phyloP scores from a whole-genome alignment of 2,888 invertebrate genomes.

The Melanophora roralis region DNA sequence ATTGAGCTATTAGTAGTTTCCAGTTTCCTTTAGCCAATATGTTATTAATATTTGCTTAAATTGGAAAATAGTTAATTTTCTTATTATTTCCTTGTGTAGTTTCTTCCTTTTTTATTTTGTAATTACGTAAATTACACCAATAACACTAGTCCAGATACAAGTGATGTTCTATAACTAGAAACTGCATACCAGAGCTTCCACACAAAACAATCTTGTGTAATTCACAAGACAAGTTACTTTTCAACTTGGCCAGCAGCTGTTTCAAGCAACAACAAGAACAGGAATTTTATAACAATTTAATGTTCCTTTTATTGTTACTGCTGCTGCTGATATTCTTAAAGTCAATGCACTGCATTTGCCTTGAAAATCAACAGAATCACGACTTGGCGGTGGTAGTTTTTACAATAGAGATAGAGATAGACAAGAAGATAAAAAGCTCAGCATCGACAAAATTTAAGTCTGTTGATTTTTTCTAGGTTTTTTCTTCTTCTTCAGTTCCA shows the following conservation, averaged over 20 bases:
- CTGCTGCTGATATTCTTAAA: constrained; percentile 45
- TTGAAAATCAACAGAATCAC: constrained; percentile 64
- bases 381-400: constrained; percentile 53
- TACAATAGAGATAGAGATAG: constrained; percentile 42
- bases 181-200: constrained; percentile 46
- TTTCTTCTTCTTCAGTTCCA: not conserved
- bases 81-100: constrained; percentile 1
- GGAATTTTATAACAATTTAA: constrained; percentile 52
- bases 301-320: constrained; percentile 9
- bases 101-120: constrained; percentile 23
- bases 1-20: not conserved
- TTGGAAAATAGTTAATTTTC: constrained; percentile 24
- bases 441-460: constrained; percentile 48
- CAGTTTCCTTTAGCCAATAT: constrained; percentile 12
- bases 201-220: constrained; percentile 36
- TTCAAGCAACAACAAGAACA: constrained; percentile 46
- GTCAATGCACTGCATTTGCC: constrained; percentile 70
- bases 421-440: constrained; percentile 44
- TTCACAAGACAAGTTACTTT: constrained; percentile 50
- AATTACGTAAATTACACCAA: constrained; percentile 50
- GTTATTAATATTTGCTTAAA: constrained; percentile 24
- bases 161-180: constrained; percentile 44
- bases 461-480: not conserved
- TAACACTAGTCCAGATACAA: constrained; percentile 38
- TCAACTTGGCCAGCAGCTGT: constrained; percentile 31